phyloP scores from a whole-genome alignment of 2,113 vertebrate species.

The Hippopotamus amphibius region DNA sequence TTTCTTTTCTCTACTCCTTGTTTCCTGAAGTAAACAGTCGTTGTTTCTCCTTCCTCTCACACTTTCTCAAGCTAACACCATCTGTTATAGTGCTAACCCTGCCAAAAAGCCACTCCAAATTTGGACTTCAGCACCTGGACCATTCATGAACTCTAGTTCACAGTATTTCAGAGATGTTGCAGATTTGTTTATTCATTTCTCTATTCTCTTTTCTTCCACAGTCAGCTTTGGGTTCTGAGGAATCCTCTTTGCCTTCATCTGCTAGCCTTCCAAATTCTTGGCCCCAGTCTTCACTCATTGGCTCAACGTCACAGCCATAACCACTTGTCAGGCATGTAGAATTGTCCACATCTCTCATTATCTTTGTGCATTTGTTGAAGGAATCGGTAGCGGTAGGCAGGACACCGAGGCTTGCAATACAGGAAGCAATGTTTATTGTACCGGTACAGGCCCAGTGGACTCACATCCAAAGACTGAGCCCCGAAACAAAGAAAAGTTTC shows the following conservation, averaged over 20 bases:
- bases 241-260: neutral
- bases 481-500: too few relatives aligned
- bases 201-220: neutral
- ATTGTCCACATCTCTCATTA: neutral
- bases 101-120: neutral
- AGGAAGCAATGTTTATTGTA: too few relatives aligned
- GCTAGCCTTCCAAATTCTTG: neutral
- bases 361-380: neutral
- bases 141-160: slow-evolving; percentile 1
- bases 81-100: slow-evolving; percentile 55
- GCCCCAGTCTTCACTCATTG: neutral
- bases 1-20: slow-evolving; percentile 1
- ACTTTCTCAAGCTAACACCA: slow-evolving; percentile 34
- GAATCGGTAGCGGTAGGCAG: too few relatives aligned
- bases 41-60: neutral
- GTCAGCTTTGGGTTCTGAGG: neutral
- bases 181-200: neutral
- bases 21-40: neutral
- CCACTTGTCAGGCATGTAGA: neutral
- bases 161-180: neutral
- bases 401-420: too few relatives aligned
- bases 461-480: too few relatives aligned
- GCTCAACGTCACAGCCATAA: neutral
- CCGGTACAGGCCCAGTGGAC: too few relatives aligned
- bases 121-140: slow-evolving; percentile 7